Base-by-base conservation (phyloP, 2,113 vertebrate genomes). In the Hippopotamus amphibius region DNA sequence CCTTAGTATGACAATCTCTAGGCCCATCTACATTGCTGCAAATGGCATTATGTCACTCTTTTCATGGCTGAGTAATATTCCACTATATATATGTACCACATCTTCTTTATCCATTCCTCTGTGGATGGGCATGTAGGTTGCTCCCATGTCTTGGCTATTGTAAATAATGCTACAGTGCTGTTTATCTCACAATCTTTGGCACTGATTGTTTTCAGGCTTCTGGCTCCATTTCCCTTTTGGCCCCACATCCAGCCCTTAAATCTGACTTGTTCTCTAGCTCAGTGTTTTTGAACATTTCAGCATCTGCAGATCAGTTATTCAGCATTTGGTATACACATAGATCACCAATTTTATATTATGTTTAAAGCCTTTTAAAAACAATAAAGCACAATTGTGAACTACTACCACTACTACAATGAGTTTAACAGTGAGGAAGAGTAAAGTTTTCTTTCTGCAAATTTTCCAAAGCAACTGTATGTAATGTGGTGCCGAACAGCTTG, bases 31-130 rank as follows among this genome's bases (percentile, higher is more conserved):
- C 10, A 17, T 21, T 2, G 48, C 30, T 13, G 76, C 30, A 22
- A 22, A n/a, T 21, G 6, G 76, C 19, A 1, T 3, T 0, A 7
- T 6, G 7, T 21, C 76, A 0, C 0, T 3, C 76, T 22, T 53
- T 22, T 21, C 7, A 2, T 1, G 76, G 48, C 48, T 77, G 72
- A 33, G 16, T 6, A 7, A 12, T 13, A 50, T 5, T n/a, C 74
- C 48, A 2, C 0, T 33, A 15, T 17, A 26, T 3, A 0, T 12
- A 5, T 6, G 46, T 0, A 1, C 3, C 48, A 2, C 5, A 16
- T 22, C 48, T 6, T 6, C 74, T 21, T n/a, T 53, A 22, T 13
- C 48, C 0, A n/a, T 0, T 7, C 30, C 0, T 7, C 48, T 55
- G 76, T 0, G 1, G 30, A 22, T 0, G 17, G 76, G 19, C 17